Conservation (phyloP, 2,113 vertebrate genomes). For the Passer domesticus region DNA sequence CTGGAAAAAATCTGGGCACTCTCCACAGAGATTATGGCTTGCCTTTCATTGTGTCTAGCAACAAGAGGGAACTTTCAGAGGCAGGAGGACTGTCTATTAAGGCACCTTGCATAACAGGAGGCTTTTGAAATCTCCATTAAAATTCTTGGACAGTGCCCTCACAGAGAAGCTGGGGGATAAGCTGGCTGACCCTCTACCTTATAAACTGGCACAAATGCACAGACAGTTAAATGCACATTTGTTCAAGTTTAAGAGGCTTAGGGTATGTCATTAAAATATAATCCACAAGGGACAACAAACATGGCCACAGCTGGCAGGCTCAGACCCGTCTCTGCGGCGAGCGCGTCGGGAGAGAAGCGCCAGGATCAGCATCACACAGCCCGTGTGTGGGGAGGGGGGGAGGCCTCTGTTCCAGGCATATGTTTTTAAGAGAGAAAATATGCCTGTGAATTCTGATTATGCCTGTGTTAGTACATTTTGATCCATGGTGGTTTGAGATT, state of each 20-base stretch:
- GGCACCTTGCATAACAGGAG: background rate
- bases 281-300: background rate
- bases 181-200: slow-evolving; percentile 1
- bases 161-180: background rate
- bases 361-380: background rate
- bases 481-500: background rate
- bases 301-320: slow-evolving; percentile 17
- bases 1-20: background rate
- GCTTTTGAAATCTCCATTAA: slow-evolving; percentile 34
- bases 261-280: slow-evolving; percentile 50
- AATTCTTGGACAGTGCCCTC: background rate
- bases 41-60: background rate
- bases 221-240: slow-evolving; percentile 12
- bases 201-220: background rate
- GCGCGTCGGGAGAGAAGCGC: background rate
- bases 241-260: slow-evolving; percentile 39
- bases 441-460: background rate
- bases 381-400: background rate
- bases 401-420: background rate
- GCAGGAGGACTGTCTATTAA: background rate
- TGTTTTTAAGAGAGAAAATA: slow-evolving; percentile 30
- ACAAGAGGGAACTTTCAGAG: background rate
- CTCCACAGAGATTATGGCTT: background rate
- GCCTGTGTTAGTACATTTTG: slow-evolving; percentile 16
- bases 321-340: background rate